A percentile compares a stretch with the other conserved stretches of the same genome.
Evolutionary conservation across 2,888 invertebrate genomes (phyloP).

Genomic region (Limenitis camilla): DNA sequence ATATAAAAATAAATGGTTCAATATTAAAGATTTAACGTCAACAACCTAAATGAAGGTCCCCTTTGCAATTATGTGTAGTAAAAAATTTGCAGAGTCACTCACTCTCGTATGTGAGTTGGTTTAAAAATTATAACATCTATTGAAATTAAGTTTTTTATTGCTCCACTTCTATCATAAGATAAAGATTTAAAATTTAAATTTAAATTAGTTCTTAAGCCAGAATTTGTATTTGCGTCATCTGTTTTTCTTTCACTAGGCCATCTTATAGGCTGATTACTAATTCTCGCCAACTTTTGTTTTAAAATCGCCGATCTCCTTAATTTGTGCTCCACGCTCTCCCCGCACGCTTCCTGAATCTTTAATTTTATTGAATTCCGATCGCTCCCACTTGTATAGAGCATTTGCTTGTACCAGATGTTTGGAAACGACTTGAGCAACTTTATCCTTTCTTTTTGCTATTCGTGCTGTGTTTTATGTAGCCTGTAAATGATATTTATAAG

Average conservation of each 20-base stretch:
- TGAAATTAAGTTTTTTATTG: no score
- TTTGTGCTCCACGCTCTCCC: constrained; percentile 32
- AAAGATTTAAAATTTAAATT: no score
- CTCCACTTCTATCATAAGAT: no score
- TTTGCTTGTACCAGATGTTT: constrained; percentile 29
- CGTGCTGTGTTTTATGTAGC: constrained; percentile 15
- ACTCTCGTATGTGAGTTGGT: constrained; percentile 25
- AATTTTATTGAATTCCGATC: constrained; percentile 64
- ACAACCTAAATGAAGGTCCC: no score
- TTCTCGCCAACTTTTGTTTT: constrained; percentile 29
- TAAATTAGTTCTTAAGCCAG: no score
- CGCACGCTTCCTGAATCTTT: constrained; percentile 57
- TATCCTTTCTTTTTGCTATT: constrained; percentile 22
- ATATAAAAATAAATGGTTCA: no score
- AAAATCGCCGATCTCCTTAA: constrained; percentile 47
- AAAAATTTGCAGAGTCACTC: constrained; percentile 5
- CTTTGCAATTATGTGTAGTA: no score
- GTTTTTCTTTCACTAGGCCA: no score
- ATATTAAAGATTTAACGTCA: no score
- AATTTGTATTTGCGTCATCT: constrained; percentile 34
- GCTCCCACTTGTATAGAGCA: constrained; percentile 36
- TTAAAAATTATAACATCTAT: constrained; percentile 26
- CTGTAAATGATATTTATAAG: constrained; percentile 17
- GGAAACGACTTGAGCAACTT: constrained; percentile 34
- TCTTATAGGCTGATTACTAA: not conserved